Evolutionary conservation across 2,113 vertebrate genomes (phyloP), one percentile per base, ranked within the genome.

Genomic region (Anas platyrhynchos): DNA sequence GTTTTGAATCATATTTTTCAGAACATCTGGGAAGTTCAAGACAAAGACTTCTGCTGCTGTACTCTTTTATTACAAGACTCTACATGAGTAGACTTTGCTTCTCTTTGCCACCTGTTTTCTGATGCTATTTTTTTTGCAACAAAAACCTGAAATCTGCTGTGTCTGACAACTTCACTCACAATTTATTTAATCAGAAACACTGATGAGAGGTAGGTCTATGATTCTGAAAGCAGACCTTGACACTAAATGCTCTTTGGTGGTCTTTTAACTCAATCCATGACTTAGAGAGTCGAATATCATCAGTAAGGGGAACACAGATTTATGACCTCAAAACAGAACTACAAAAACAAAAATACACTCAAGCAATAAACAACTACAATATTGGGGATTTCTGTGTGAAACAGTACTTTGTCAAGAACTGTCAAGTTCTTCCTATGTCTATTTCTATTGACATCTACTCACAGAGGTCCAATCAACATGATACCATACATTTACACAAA

Each of bases 11-110:
- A 36, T 9, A 44, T 22, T 89, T 55, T 63, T 36, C 69, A 67
- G 16, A 74, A 55, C 10, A 72, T 29, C 23, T 38, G 11, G 2
- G 12, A 80, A 12, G 43, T 36, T 67, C 10, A 32, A 7, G 8
- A 55, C 36, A 52, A 67, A 56, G 4, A 36, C 16, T 59, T 88
- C 22, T 14, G 3, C 22, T 59, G 12, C 17, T 67, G 21, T 16
- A 72, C 15, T 67, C 13, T 50, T 89, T 80, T 41, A 63, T 68
- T 63, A 73, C 17, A 76, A 65, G 54, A 46, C 26, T 50, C 21
- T 16, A 38, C 4, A 7, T 1, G 5, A 72, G 16, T 1, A 73
- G 29, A 54, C 5, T 48, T 3, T 62, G 2, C 61, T 25, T 23
- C 27, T 59, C 56, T 73, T 48, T 58, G 41, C 34, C 25, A 61